Percentiles rank a stretch among this genome's conserved stretches.
Evolutionary conservation across 1,140 invertebrate species (phyloP).

Genomic region (Halictus rubicundus): DNA sequence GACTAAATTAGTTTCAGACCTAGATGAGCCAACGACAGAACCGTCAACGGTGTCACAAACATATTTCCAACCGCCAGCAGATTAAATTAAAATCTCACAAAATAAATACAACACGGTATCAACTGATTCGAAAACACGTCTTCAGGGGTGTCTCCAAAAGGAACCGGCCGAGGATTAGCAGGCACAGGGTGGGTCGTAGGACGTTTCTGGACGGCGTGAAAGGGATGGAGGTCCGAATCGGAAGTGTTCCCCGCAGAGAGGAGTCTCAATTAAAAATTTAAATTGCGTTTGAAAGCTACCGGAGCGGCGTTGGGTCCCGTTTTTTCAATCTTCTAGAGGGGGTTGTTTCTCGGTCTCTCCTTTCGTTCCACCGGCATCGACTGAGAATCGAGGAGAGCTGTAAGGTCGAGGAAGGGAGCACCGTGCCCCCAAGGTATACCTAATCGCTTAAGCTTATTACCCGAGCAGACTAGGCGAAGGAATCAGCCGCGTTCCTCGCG

Average conservation of each 20-base stretch:
- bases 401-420: constrained; percentile 21
- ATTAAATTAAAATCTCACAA: too few relatives aligned
- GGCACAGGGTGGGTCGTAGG: background rate
- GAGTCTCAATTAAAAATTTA: constrained; percentile 76
- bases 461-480: constrained; percentile 59
- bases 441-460: constrained; percentile 79
- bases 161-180: background rate
- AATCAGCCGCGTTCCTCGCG: constrained; percentile 43
- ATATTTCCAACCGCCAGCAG: too few relatives aligned
- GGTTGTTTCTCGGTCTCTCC: constrained; percentile 22
- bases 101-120: too few relatives aligned
- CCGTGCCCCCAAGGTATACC: constrained; percentile 60
- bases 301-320: constrained; percentile 23
- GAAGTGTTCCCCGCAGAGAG: constrained; percentile 52
- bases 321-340: constrained; percentile 52
- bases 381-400: constrained; percentile 15
- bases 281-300: constrained; percentile 73
- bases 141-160: too few relatives aligned
- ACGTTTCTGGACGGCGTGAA: background rate
- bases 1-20: too few relatives aligned
- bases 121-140: too few relatives aligned
- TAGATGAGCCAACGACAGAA: too few relatives aligned
- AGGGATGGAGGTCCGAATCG: constrained; percentile 1
- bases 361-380: constrained; percentile 25
- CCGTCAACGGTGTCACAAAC: too few relatives aligned